phyloP scores from a whole-genome alignment of 2,797 vertebrate genomes.

The Hephaestus fuliginosus region DNA sequence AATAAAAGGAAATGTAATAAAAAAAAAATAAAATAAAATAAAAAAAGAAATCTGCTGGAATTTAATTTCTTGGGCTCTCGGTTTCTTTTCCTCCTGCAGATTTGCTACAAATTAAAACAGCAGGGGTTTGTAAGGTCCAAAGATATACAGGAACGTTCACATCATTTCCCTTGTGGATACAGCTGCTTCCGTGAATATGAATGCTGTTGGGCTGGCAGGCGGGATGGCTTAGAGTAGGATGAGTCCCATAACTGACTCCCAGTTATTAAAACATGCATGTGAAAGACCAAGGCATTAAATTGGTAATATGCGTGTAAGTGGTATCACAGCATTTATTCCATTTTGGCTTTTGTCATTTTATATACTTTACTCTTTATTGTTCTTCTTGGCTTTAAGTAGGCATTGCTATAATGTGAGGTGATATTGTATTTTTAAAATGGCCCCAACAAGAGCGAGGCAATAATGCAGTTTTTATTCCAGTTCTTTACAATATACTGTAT shows the following conservation, averaged over 20 bases:
- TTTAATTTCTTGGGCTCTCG: conserved; percentile 52
- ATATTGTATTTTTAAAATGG: background rate
- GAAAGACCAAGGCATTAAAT: conserved; percentile 18
- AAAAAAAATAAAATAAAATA: conserved; percentile 26
- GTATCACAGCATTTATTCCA: conserved; percentile 5
- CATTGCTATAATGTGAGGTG: background rate
- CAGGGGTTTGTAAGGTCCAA: conserved; percentile 61
- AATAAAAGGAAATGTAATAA: conserved; percentile 39
- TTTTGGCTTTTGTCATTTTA: background rate
- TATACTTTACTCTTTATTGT: background rate
- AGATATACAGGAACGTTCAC: conserved; percentile 54
- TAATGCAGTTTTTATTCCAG: background rate
- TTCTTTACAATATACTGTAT: background rate
- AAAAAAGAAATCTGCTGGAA: conserved; percentile 38
- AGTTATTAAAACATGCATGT: conserved; percentile 26
- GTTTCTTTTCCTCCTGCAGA: conserved; percentile 51
- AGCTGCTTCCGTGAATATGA: conserved; percentile 56
- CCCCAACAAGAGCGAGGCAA: background rate
- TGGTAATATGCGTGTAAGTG: background rate
- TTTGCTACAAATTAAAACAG: conserved; percentile 74
- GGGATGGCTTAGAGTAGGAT: conserved; percentile 13
- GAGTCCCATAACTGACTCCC: conserved; percentile 7
- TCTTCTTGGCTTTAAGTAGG: conserved; percentile 5
- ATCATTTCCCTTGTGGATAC: conserved; percentile 51
- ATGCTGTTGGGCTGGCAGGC: conserved; percentile 31